Base-by-base conservation (phyloP, 2,113 vertebrate species). In the Nibea coibor region DNA sequence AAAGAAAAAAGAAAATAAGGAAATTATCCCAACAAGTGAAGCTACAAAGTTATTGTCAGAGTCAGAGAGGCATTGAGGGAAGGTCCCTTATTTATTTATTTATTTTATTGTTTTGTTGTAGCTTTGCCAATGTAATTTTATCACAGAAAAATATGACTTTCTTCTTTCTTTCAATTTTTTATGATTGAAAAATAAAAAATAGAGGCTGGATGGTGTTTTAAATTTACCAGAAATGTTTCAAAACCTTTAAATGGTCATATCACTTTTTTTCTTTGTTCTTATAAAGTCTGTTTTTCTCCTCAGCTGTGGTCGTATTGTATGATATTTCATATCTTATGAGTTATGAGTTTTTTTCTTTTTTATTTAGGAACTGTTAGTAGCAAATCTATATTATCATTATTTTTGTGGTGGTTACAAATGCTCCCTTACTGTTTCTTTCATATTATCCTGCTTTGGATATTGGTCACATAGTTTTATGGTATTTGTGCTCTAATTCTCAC, bases 391-490 rank as follows among this genome's bases (percentile, higher is more conserved):
- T 58, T 39, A 53, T 59, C n/a, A 14, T 47, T 20, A 28, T 20
- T 45, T 4, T 47, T 5, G 5, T 26, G 16, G 3, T 51, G 15
- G 22, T 6, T n/a, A 31, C 69, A 79, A 78, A 79, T 58, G 71
- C 4, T 48, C 10, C 35, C 17, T 39, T 51, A 16, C 22, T 22
- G 2, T 39, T 31, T 31, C 1, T 31, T 39, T 39, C 35, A 45
- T 58, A 4, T 17, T 35, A 20, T 63, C 1, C 47, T 20, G 15
- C 59, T 28, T n/a, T 39, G 17, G 4, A 15, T 48, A 9, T 78
- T 71, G 61, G 53, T 80, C 72, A 61, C 15, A 3, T 54, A 20
- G 15, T 3, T 81, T 68, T 59, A 67, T 71, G 62, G 45, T 2
- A 48, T 43, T 64, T 26, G 10, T 39, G 17, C 56, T 51, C 28